A percentile compares a stretch with the other conserved stretches of the same genome.
These are phyloP conservation scores for Gopherus evgoodei DNA, from an alignment of 2,113 vertebrate species.

Conservation along the genomic window DNA sequence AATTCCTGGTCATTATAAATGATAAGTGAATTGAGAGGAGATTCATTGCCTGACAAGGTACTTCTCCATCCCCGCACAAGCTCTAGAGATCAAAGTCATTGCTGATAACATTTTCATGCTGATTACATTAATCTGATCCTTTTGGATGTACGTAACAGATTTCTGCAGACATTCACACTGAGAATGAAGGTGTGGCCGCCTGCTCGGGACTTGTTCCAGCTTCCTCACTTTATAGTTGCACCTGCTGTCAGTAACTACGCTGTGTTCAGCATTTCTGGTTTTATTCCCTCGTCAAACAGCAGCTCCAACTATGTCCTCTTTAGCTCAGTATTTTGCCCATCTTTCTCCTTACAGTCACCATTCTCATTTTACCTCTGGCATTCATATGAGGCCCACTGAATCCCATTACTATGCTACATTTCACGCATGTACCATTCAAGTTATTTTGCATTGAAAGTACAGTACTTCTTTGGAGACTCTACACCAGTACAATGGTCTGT, in stretches of 20 bases:
- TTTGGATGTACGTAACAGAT: constrained; percentile 5
- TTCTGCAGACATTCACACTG: constrained; percentile 16
- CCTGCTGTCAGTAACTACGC: neutral
- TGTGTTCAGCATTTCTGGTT: neutral
- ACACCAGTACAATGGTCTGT: neutral
- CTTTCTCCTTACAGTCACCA: neutral
- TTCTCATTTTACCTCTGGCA: neutral
- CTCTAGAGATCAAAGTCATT: constrained; percentile 25
- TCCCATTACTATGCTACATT: neutral
- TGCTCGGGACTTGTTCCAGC: constrained; percentile 6
- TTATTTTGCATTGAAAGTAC: rapidly evolving
- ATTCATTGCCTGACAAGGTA: constrained; percentile 15
- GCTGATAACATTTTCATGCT: constrained; percentile 34
- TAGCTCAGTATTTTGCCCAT: neutral
- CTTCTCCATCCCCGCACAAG: neutral
- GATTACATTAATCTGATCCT: constrained; percentile 36
- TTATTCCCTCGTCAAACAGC: neutral
- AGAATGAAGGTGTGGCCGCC: neutral
- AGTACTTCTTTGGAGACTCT: rapidly evolving
- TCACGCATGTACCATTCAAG: neutral
- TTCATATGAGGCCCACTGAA: neutral
- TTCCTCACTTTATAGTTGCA: neutral
- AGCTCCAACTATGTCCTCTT: neutral
- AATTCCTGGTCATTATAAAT: neutral
- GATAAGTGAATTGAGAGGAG: neutral